Percentiles rank a stretch among this genome's conserved stretches.
phyloP scores from a whole-genome alignment of 2,888 invertebrate species.

The Tipula helvola region DNA sequence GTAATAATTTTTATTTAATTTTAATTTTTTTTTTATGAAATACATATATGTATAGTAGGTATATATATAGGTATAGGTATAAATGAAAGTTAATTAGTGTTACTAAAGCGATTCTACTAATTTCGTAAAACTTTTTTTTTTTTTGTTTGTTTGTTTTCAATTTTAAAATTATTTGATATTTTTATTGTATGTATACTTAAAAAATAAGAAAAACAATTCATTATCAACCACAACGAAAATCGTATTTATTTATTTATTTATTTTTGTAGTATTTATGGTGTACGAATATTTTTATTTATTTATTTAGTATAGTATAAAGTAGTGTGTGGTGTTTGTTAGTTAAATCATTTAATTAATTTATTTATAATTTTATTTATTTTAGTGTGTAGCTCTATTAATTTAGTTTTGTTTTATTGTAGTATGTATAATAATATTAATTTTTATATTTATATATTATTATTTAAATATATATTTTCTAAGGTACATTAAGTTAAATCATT shows the following conservation, averaged over 20 bases:
- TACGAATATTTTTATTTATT: not conserved
- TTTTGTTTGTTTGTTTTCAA: not conserved
- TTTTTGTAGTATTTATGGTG: not conserved
- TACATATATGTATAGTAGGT: not conserved
- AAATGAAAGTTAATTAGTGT: not conserved
- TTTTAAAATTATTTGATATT: not conserved
- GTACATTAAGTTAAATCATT: not conserved
- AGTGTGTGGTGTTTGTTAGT: not conserved
- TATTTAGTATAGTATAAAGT: not conserved
- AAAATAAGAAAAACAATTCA: not conserved
- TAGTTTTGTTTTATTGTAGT: not conserved
- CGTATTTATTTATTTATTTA: not conserved
- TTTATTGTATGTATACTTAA: not conserved
- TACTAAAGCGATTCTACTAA: not conserved
- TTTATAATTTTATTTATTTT: not conserved
- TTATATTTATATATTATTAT: not conserved
- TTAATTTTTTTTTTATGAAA: not conserved
- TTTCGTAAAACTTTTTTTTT: not conserved
- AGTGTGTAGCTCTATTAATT: not conserved
- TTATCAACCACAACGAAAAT: not conserved
- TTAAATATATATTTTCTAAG: not conserved
- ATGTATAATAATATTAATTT: not conserved
- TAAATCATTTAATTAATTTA: not conserved
- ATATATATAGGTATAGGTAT: not conserved
- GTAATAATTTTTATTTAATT: not conserved